Base-by-base conservation (phyloP, 2,888 invertebrate genomes). In the Heterodera filipjevi region DNA sequence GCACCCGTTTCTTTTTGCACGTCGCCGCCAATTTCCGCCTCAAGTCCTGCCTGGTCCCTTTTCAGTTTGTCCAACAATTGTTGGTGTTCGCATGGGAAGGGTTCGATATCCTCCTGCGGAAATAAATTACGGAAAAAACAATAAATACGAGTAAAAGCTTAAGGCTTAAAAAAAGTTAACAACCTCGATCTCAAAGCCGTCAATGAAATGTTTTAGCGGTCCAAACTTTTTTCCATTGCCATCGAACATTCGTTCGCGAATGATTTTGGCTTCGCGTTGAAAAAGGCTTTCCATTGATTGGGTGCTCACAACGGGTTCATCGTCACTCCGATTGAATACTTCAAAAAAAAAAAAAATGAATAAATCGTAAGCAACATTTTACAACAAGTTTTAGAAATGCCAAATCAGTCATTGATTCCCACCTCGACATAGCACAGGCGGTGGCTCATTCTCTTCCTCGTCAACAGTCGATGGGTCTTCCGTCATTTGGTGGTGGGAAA, bases 371-470 rank as follows among this genome's bases (percentile, higher is more conserved):
- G 6, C 8, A 10, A 39, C 12, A 10, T 39, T 39, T 39, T 12
- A 39, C 10, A 39, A 39, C 39, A 10, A 10, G 39, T 39, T 39
- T 1, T 1, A 39, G 10, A 39, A 39, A 39, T 39, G 6, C 39
- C 6, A 39, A 39, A 39, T n/a, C n/a, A 10, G 39, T 12, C 39
- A 10, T 12, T 39, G 46, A 68, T n/a, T 14, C 46, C 27, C 22
- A 75, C 78, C 78, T 64, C 78, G 77, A 33, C 76, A 74, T 5
- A 78, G 76, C 53, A 78, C 73, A 14, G 78, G 78, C 35, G 78
- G 78, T 44, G 78, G 78, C 44, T 78, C 78, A 46, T 78, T 78
- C 49, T 78, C 78, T 46, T 78, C 78, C n/a, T 78, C 78, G 68
- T 78, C 78, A 35, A 66, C 68, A 27, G 19, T 44, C 49, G 66